phyloP scores from a whole-genome alignment of 2,888 invertebrate genomes.

The Meloe dianella region DNA sequence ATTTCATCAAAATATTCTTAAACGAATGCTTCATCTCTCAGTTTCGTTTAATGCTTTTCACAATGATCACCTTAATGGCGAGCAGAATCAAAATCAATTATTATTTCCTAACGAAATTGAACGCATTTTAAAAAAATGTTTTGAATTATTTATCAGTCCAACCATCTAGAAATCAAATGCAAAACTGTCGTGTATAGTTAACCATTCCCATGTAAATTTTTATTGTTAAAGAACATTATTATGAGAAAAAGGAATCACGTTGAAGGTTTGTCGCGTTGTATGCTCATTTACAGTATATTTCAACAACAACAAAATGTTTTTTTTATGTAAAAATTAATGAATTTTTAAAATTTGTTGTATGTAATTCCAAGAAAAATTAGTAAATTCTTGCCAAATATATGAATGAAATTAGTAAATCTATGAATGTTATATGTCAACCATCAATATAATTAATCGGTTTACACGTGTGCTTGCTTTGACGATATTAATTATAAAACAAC shows the following conservation, averaged over 20 bases:
- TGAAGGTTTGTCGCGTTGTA: background rate
- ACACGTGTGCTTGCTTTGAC: background rate
- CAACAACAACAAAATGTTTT: background rate
- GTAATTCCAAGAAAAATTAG: no score
- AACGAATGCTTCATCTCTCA: no score
- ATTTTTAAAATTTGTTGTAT: background rate
- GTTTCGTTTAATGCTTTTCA: no score
- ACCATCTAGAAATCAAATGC: slow-evolving; percentile 24
- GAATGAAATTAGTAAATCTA: background rate
- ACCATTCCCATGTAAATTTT: slow-evolving; percentile 35
- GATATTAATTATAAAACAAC: background rate
- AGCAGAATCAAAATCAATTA: no score
- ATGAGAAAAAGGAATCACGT: background rate
- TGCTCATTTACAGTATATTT: no score
- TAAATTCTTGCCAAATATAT: no score
- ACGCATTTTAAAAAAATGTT: no score
- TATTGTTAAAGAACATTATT: slow-evolving; percentile 19
- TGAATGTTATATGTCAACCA: background rate
- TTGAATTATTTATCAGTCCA: slow-evolving; percentile 27
- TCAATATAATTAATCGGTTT: background rate
- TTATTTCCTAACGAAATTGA: no score
- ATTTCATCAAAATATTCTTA: slow-evolving; percentile 23
- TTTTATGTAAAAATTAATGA: background rate
- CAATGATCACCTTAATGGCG: background rate
- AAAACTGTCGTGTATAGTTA: slow-evolving; percentile 32